A percentile compares a stretch with the other conserved stretches of the same genome.
Evolutionary conservation across 2,113 vertebrate genomes (phyloP).

Genomic region (Corapipo altera): DNA sequence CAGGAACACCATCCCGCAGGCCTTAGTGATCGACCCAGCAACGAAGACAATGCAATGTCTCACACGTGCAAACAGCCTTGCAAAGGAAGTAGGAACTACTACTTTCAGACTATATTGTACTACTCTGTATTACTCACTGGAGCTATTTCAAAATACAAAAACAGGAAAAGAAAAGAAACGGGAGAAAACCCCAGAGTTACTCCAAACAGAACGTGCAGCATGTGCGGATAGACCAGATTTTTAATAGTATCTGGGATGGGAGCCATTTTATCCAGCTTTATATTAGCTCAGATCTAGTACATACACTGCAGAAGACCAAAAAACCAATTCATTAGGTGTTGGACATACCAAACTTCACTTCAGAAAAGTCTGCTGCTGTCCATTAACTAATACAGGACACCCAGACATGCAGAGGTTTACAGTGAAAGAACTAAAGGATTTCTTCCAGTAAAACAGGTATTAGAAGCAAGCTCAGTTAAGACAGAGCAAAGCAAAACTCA

Average conservation of each 20-base stretch:
- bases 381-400: neutral
- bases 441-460: neutral
- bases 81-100: neutral
- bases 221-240: neutral
- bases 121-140: neutral
- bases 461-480: neutral
- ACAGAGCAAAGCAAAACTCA: neutral
- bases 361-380: neutral
- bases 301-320: neutral
- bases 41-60: rapidly evolving
- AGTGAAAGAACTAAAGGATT: neutral
- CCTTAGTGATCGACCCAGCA: neutral
- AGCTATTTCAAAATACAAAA: neutral
- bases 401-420: neutral
- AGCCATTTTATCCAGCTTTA: neutral
- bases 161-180: neutral
- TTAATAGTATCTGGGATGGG: neutral
- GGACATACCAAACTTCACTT: neutral
- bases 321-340: neutral
- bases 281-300: neutral
- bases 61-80: neutral
- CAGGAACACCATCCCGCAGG: neutral
- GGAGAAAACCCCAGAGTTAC: neutral
- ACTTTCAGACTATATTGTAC: neutral
- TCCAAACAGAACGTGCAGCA: neutral